Base-by-base conservation (phyloP, 2,888 invertebrate genomes). In the Athalia circularis region DNA sequence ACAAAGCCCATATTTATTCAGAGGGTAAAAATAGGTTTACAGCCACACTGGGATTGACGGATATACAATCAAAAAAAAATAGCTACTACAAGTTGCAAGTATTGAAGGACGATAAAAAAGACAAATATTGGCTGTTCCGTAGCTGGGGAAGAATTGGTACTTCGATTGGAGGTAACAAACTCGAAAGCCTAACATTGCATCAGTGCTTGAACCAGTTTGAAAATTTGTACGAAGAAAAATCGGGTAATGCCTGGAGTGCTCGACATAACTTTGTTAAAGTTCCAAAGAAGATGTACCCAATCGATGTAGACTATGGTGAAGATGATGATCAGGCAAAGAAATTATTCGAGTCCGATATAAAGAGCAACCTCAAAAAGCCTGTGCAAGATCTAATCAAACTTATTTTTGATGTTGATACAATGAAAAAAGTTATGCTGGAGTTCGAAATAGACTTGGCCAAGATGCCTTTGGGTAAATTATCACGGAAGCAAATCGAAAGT, bases 91-190 rank as follows among this genome's bases (percentile, higher is more conserved):
- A 99, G 88, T 85, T 99, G 75, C 99, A 99, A 90, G 90, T 99
- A 68, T 91, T 99, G 75, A 94, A 98, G 88, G 91, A 94, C 4
- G 97, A 98, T 87, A 90, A 87, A 0, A 90, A 90, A 29, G 91
- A 92, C 9, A 92, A 91, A 92, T 96, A 91, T 90, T 96, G 95
- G 94, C 87, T 98, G 47, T 98, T 97, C 91, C 94, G 98, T 13
- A 93, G 97, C 0, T 99, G 99, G 99, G 99, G 99, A 9, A 94
- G 99, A 79, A 98, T 99, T 83, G 99, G 99, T 4, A 99, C 99
- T 0, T 95, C 95, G 0, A 96, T 98, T 84, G 99, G 99, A 5
- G 93, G 93, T 13, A 92, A 90, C 47, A 96, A 95, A 87, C 81
- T 94, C 2, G 94, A 95, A 48, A 82, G 87, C 0, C 91, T 91